phyloP scores from a whole-genome alignment of 2,888 invertebrate genomes.

The Cerastoderma edule region DNA sequence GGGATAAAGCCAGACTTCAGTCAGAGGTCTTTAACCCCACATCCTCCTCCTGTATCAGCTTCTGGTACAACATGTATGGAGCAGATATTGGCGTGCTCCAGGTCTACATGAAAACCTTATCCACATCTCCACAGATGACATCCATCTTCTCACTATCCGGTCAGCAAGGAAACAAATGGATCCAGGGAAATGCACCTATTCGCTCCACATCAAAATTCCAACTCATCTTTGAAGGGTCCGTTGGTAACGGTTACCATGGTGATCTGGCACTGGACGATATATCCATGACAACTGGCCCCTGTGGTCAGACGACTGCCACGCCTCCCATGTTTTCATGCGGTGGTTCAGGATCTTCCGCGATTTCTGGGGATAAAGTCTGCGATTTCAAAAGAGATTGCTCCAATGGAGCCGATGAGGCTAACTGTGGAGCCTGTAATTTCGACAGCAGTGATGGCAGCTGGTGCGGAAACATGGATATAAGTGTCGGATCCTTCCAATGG shows the following conservation, averaged over 20 bases:
- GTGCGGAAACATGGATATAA: conserved; percentile 73
- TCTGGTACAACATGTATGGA: conserved; percentile 78
- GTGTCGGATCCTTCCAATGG: conserved; percentile 73
- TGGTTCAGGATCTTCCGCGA: conserved; percentile 28
- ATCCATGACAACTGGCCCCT: conserved; percentile 62
- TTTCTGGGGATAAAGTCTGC: conserved; percentile 71
- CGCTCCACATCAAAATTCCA: conserved; percentile 56
- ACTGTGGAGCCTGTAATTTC: conserved; percentile 79
- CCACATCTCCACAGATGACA: conserved; percentile 29
- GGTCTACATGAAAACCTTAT: conserved; percentile 56
- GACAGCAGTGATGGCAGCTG: conserved; percentile 52
- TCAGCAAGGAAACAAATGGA: conserved; percentile 71
- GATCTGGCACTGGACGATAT: conserved; percentile 79
- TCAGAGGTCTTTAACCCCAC: conserved; percentile 55
- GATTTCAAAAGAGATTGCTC: conserved; percentile 75
- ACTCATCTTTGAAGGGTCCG: conserved; percentile 71
- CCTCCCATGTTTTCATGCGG: conserved; percentile 61
- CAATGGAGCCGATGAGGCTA: conserved; percentile 72
- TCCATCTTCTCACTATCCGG: conserved; percentile 51
- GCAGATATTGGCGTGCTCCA: conserved; percentile 67
- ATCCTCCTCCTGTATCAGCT: conserved; percentile 64
- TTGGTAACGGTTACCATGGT: conserved; percentile 67
- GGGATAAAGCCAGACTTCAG: conserved; percentile 86
- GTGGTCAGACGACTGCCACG: conserved; percentile 54
- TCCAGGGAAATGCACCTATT: conserved; percentile 64